Evolutionary conservation across 2,797 vertebrate species (phyloP).

Genomic region (Columba guinea): DNA sequence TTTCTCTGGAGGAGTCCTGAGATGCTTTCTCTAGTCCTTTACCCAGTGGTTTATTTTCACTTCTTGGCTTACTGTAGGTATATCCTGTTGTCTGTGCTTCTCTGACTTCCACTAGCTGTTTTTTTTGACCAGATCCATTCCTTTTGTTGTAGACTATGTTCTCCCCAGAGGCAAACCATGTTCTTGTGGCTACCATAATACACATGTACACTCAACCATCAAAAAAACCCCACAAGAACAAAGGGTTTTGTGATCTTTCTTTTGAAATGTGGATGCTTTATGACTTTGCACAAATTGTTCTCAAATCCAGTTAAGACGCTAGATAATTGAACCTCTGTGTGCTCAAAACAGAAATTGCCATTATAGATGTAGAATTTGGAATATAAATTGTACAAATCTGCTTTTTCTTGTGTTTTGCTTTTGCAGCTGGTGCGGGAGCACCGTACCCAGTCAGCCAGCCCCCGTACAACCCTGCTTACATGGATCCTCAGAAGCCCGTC

Average conservation of each 20-base stretch:
- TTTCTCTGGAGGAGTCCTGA: neutral
- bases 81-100: neutral
- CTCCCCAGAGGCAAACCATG: neutral
- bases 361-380: neutral
- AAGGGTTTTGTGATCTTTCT: neutral
- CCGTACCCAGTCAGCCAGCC: slow-evolving; percentile 80
- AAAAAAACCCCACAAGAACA: neutral
- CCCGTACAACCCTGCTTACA: slow-evolving; percentile 89
- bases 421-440: slow-evolving; percentile 70
- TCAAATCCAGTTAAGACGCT: neutral
- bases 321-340: neutral
- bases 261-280: neutral
- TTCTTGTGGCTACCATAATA: neutral
- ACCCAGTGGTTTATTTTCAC: neutral
- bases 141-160: neutral
- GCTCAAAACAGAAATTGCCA: neutral
- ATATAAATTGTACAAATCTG: neutral
- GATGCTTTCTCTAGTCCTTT: neutral
- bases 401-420: slow-evolving; percentile 1
- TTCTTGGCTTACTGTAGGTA: rapidly evolving
- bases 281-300: neutral
- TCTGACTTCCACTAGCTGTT: neutral
- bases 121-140: neutral
- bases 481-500: slow-evolving; percentile 79
- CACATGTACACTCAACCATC: neutral